Conservation (phyloP, 2,888 invertebrate genomes). For the Apantesis nais region DNA sequence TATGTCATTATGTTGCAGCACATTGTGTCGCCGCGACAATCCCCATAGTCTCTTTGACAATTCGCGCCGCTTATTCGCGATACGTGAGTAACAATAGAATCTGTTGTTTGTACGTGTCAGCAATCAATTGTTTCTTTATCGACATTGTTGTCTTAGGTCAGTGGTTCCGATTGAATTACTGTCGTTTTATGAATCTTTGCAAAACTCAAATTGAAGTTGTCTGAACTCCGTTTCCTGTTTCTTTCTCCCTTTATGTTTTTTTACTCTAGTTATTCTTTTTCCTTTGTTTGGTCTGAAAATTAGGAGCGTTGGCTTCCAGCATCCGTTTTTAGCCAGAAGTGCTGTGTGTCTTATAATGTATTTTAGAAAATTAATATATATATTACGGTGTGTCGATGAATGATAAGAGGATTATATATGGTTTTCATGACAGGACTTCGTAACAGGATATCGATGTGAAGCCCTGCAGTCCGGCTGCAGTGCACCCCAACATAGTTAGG, state of each 20-base stretch:
- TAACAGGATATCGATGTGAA: conserved; percentile 68
- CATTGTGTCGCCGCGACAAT: conserved; percentile 45
- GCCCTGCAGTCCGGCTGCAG: conserved; percentile 50
- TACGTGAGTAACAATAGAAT: conserved; percentile 73
- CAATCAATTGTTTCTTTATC: conserved; percentile 6
- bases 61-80: conserved; percentile 63
- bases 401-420: conserved; percentile 62
- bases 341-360: no score
- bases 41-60: conserved; percentile 64
- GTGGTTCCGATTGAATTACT: not conserved
- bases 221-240: not conserved
- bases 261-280: not conserved
- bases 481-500: conserved; percentile 14
- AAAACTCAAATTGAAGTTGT: not conserved
- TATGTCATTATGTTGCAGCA: conserved; percentile 51
- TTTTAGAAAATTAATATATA: not conserved
- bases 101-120: conserved; percentile 40
- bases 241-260: not conserved
- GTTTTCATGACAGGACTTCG: conserved; percentile 51
- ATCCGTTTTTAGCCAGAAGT: no score
- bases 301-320: not conserved
- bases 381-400: conserved; percentile 20
- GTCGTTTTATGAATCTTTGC: conserved; percentile 4
- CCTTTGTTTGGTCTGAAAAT: not conserved
- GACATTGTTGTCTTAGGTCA: conserved; percentile 19